Evolutionary conservation across 1,140 invertebrate genomes (phyloP), one percentile per base, ranked within the genome.

Genomic region (Psix sp.): DNA sequence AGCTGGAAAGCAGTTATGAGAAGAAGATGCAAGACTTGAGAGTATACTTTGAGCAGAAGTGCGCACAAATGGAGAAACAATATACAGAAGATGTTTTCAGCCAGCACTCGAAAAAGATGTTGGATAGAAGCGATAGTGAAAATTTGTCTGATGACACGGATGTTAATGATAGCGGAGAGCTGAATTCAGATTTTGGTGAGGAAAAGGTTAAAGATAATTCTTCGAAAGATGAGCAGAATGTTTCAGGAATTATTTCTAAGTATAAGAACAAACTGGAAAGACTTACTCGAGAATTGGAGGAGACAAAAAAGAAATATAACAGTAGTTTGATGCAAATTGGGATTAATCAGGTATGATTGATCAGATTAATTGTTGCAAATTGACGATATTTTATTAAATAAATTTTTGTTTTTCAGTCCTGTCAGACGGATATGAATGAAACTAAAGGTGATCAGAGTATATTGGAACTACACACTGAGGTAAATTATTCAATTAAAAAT

Each of bases 1-100:
- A 91, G 48, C 77, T 93, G 6, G 89, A 91, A 49, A 77, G 77
- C 6, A 91, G 90, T 65, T 92, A 94, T 80, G 84, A 90, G 10
- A 91, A 91, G 49, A 92, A 94, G 79, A 91, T 94, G 90, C 92
- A 94, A 78, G 92, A 94, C 67, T 76, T 94, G 14, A 88, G 93
- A 36, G 92, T 89, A 1, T 94, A 94, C 76, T 94, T 94, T 77
- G 93, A 94, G 65, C 88, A 92, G 78, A 93, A 93, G 80, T 94
- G 92, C 78, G 88, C 90, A 0, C 91, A 94, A 71, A 88, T 94
- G 82, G 92, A 93, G 80, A 92, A 93, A 76, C 91, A 93, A 88
- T 93, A 91, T 77, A 91, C 91, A 0, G 91, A 93, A 65, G 91
- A 92, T 67, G 82, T 93, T 18, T 91, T 91, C 59, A 92, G 91